phyloP scores from a whole-genome alignment of 2,113 vertebrate species.

The Sebastes fasciatus region DNA sequence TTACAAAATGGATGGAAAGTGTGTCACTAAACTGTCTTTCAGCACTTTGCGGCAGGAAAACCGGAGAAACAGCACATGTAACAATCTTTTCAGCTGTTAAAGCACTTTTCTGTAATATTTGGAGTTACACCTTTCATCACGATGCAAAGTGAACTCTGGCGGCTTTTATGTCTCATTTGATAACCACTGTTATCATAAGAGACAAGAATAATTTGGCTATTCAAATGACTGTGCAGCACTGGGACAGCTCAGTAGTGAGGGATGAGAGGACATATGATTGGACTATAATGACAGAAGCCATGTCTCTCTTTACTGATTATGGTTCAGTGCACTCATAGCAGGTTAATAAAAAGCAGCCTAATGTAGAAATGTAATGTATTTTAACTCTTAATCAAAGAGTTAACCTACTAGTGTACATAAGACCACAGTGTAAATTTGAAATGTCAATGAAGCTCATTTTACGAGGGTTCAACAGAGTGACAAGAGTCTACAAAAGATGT shows the following conservation, averaged over 20 bases:
- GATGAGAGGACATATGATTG: slow-evolving; percentile 6
- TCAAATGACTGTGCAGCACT: neutral
- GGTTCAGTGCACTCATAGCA: slow-evolving; percentile 1
- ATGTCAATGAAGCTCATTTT: slow-evolving; percentile 5
- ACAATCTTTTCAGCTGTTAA: slow-evolving; percentile 7
- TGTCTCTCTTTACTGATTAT: slow-evolving; percentile 25
- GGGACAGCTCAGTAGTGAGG: neutral
- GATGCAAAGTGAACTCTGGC: slow-evolving; percentile 9
- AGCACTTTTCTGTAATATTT: neutral
- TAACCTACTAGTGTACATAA: neutral
- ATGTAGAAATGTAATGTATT: no score
- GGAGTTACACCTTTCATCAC: slow-evolving; percentile 5
- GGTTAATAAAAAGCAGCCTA: slow-evolving; percentile 9
- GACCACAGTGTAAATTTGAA: neutral
- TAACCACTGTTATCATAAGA: slow-evolving; percentile 29
- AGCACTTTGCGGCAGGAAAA: slow-evolving; percentile 12
- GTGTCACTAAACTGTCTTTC: slow-evolving; percentile 10
- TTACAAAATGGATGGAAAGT: slow-evolving; percentile 13
- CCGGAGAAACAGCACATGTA: neutral
- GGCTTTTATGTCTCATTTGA: slow-evolving; percentile 31
- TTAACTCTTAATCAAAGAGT: neutral
- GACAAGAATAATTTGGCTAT: slow-evolving; percentile 9
- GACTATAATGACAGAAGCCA: slow-evolving; percentile 13
- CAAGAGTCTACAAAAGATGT: slow-evolving; percentile 5
- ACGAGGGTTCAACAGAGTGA: neutral